A percentile compares a stretch with the other conserved stretches of the same genome.
Conservation (phyloP, 2,888 invertebrate species). For the Dioctria rufipes region DNA sequence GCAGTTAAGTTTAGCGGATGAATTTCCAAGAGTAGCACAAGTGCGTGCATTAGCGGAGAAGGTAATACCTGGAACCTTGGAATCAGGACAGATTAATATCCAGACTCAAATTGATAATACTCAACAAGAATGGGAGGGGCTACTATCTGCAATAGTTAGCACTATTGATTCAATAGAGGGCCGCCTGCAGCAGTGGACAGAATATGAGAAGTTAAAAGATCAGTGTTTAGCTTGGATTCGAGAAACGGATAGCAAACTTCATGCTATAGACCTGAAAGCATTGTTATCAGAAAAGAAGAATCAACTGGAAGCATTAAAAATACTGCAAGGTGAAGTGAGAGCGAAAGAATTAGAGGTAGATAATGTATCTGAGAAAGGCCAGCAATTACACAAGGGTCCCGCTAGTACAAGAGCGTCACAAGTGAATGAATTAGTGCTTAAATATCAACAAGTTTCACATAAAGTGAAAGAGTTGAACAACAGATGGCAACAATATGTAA, state of each 20-base stretch:
- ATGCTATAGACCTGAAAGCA: conserved; percentile 89
- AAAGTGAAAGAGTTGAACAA: conserved; percentile 92
- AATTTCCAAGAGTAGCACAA: conserved; percentile 85
- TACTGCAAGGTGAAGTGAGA: conserved; percentile 88
- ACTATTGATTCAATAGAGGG: conserved; percentile 86
- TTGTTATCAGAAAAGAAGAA: conserved; percentile 87
- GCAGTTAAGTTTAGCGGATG: conserved; percentile 85
- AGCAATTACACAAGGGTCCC: conserved; percentile 83
- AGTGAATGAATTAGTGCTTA: conserved; percentile 90
- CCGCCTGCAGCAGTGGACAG: conserved; percentile 91
- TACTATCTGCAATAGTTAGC: conserved; percentile 82
- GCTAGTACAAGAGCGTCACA: conserved; percentile 84
- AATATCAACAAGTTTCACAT: conserved; percentile 91
- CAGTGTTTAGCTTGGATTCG: conserved; percentile 90
- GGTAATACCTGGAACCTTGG: conserved; percentile 89
- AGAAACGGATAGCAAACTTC: conserved; percentile 88
- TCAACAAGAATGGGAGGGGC: conserved; percentile 91
- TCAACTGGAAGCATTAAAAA: conserved; percentile 85
- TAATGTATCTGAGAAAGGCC: conserved; percentile 91
- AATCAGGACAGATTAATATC: conserved; percentile 87
- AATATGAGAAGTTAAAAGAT: conserved; percentile 90
- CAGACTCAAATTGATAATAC: conserved; percentile 89
- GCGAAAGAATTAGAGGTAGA: conserved; percentile 95
- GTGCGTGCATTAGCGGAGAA: conserved; percentile 89
- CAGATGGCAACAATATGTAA: conserved; percentile 94